phyloP scores from a whole-genome alignment of 2,888 invertebrate species.

The Rhagonycha lutea region DNA sequence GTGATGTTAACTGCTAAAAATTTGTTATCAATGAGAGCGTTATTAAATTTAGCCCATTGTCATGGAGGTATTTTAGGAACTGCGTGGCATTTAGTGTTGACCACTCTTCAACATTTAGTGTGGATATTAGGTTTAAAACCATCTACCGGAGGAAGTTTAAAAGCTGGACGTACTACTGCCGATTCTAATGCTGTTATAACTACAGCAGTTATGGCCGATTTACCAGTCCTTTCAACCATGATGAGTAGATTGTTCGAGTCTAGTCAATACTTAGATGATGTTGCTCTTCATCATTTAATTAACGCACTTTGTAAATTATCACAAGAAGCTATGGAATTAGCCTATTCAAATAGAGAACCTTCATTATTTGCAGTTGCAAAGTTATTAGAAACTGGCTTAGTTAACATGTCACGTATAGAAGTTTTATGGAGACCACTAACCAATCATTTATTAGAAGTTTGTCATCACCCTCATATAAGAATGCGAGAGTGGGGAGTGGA shows the following conservation, averaged over 20 bases:
- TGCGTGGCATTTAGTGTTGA: constrained; percentile 94
- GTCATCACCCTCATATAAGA: constrained; percentile 91
- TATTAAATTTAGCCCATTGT: constrained; percentile 86
- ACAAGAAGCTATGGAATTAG: constrained; percentile 95
- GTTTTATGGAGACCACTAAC: constrained; percentile 95
- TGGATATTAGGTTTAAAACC: constrained; percentile 97
- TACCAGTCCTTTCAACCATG: constrained; percentile 89
- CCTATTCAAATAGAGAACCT: constrained; percentile 94
- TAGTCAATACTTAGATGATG: constrained; percentile 91
- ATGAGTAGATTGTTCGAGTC: constrained; percentile 92
- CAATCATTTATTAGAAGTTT: constrained; percentile 93
- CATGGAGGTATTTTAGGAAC: constrained; percentile 91
- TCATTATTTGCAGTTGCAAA: constrained; percentile 97
- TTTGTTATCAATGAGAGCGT: constrained; percentile 92
- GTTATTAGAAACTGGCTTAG: constrained; percentile 94
- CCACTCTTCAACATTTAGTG: constrained; percentile 88
- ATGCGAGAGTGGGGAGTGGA: constrained; percentile 99
- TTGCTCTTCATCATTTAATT: constrained; percentile 92
- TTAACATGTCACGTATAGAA: constrained; percentile 91
- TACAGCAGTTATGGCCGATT: constrained; percentile 94
- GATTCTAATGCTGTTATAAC: constrained; percentile 89
- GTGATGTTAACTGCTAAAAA: constrained; percentile 98
- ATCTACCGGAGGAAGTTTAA: constrained; percentile 90
- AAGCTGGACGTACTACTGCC: constrained; percentile 77
- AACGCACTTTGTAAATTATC: constrained; percentile 95